These are phyloP conservation scores for Saguinus midas DNA, from an alignment of 2,113 vertebrate species.

Conservation along the genomic window DNA sequence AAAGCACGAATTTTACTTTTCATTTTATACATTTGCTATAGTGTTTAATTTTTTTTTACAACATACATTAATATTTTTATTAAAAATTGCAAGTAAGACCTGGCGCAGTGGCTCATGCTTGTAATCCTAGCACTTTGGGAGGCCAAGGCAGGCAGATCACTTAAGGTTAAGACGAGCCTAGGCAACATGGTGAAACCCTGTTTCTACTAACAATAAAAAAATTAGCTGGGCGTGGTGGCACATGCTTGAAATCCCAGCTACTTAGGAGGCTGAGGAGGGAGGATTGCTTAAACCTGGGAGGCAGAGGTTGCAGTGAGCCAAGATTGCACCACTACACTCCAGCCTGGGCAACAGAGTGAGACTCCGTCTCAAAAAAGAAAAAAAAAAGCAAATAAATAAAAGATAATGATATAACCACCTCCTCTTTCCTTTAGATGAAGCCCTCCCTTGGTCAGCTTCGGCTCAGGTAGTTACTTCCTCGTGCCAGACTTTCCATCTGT, in stretches of 20 bases:
- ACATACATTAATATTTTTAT: neutral
- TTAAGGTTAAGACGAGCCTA: too few species aligned
- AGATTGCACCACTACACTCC: accelerated
- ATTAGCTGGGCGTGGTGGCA: too few species aligned
- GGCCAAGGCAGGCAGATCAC: too few species aligned
- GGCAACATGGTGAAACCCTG: too few species aligned
- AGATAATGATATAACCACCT: neutral
- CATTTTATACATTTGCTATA: neutral
- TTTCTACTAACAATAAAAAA: too few species aligned
- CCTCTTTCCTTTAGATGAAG: neutral
- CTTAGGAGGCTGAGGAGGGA: too few species aligned
- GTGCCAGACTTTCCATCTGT: neutral
- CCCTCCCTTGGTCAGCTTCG: neutral
- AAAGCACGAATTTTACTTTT: neutral
- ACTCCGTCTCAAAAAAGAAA: neutral
- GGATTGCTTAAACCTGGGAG: too few species aligned
- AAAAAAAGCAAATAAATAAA: neutral
- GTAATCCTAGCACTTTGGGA: too few species aligned
- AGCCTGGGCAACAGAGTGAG: too few species aligned
- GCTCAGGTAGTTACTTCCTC: neutral
- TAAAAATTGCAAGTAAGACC: neutral
- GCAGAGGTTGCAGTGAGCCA: too few species aligned
- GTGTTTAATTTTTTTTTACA: neutral
- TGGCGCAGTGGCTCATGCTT: too few species aligned
- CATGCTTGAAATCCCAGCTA: too few species aligned